Conservation (phyloP, 2,113 vertebrate species). For the Ondatra zibethicus region DNA sequence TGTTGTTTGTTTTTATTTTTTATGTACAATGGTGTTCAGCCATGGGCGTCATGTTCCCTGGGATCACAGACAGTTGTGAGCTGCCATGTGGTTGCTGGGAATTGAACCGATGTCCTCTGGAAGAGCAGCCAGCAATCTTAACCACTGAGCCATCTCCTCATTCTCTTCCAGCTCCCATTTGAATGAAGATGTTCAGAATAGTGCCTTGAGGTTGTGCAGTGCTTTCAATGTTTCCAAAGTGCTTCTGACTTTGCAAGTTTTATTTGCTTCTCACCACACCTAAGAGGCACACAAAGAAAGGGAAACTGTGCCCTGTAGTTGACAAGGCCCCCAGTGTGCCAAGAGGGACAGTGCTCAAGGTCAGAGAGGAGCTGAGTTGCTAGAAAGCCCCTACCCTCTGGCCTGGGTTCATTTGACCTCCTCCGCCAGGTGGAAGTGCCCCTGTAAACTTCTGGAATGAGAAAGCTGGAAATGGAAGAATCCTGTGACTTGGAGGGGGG, state of each 20-base stretch:
- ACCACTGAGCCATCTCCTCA: no score
- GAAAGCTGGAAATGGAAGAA: not conserved
- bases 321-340: not conserved
- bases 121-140: no score
- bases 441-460: not conserved
- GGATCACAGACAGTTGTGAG: no score
- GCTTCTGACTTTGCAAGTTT: not conserved
- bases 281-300: not conserved
- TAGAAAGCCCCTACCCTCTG: not conserved
- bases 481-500: not conserved
- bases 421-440: not conserved
- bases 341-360: not conserved
- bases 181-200: not conserved
- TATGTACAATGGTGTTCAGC: no score
- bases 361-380: not conserved
- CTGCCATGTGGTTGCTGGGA: no score
- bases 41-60: no score
- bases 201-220: not conserved
- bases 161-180: no score
- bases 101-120: no score
- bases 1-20: no score
- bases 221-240: not conserved
- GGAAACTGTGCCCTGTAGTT: not conserved
- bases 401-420: not conserved
- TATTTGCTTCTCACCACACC: not conserved